Base-by-base conservation (phyloP, 2,113 vertebrate species). In the Chaetodon trifascialis region DNA sequence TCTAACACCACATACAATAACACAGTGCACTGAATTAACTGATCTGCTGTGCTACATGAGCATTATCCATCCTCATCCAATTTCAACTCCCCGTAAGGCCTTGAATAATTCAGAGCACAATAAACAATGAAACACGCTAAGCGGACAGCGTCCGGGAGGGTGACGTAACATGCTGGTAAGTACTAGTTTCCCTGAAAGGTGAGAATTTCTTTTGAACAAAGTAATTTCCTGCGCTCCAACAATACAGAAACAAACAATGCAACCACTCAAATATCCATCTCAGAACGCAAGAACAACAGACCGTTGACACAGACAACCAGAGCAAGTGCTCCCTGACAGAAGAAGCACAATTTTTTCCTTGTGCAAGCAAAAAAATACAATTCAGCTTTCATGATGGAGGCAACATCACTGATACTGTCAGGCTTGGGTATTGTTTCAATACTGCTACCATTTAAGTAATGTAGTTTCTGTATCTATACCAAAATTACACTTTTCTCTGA, bases 91-190 rank as follows among this genome's bases (percentile, higher is more conserved):
- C 58, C 77, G 60, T 47, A 51, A 51, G 67, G 55, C 54, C 55
- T 80, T 30, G 51, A 87, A 84, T 79, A 25, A 86, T 67, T 72
- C 82, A 49, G 23, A 80, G 73, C 47, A 92, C 87, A 88, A 91
- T 89, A 90, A 88, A 91, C 88, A 94, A 94, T 82, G 80, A 89
- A 76, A 89, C 68, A 76, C 83, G 62, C 38, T 67, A 72, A 89
- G 80, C 38, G 81, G 79, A 91, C 85, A 82, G 72, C 82, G 85
- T 89, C 84, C 63, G 85, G 71, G 58, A 60, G 52, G 79, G 52
- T 82, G 83, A 90, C 15, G 62, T 62, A 76, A 81, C 73, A 30
- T 30, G 30, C 30, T 30, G 30, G 2, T 76, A 83, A 84, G 64
- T 7, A 79, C 75, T 70, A 19, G 84, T 84, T 89, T 69, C 66